Conservation (phyloP, 2,888 invertebrate genomes). For the Hipparchia semele region DNA sequence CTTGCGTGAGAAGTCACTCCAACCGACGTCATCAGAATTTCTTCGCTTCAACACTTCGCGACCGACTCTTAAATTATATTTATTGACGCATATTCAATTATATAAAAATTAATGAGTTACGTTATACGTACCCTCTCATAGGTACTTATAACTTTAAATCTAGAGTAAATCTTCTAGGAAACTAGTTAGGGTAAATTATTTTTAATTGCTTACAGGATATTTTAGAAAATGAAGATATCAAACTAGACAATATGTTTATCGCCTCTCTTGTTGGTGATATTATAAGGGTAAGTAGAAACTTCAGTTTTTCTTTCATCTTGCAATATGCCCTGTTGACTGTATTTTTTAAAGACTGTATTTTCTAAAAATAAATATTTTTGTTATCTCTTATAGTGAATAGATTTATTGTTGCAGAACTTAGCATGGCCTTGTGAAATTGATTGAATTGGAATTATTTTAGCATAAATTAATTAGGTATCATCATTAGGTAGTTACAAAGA, state of each 20-base stretch:
- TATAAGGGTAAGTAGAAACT: constrained; percentile 88
- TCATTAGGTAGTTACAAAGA: constrained; percentile 4
- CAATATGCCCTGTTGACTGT: not conserved
- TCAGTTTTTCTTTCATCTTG: not conserved
- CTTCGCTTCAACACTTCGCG: not conserved
- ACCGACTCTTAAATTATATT: not conserved
- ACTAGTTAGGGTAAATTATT: not conserved
- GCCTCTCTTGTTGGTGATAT: constrained; percentile 98
- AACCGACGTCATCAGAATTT: not conserved
- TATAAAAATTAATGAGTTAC: too few species aligned
- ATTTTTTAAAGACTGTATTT: not conserved
- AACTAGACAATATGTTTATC: constrained; percentile 97
- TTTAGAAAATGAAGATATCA: constrained; percentile 96
- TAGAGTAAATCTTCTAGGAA: too few species aligned
- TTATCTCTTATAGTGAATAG: not conserved
- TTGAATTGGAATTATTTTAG: constrained; percentile 24
- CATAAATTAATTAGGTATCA: constrained; percentile 25
- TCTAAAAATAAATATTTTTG: too few species aligned
- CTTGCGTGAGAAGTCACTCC: not conserved
- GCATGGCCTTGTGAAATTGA: constrained; percentile 7
- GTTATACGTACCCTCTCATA: too few species aligned
- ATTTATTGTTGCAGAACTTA: not conserved
- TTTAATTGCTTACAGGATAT: constrained; percentile 86
- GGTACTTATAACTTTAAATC: too few species aligned
- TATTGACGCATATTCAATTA: too few species aligned